Evolutionary conservation across 2,113 vertebrate species (phyloP).

Genomic region (Chrysemys picta): DNA sequence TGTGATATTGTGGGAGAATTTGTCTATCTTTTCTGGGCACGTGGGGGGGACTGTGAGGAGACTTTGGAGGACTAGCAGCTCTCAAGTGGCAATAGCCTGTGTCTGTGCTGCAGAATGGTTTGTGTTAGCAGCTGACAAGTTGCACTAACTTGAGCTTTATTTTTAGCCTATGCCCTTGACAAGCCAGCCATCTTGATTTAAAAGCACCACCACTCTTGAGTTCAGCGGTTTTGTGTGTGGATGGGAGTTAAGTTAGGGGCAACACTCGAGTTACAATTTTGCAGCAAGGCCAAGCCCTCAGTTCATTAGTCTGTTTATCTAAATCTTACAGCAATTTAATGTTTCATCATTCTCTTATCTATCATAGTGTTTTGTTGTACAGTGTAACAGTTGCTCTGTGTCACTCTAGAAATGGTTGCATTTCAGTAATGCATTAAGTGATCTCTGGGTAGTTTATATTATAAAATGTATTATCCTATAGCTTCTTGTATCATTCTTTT

Average conservation of each 20-base stretch:
- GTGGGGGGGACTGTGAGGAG: rapidly evolving
- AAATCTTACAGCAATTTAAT: not conserved
- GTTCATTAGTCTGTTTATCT: not conserved
- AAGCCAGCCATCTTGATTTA: not conserved
- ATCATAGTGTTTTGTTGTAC: not conserved
- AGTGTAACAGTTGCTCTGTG: not conserved
- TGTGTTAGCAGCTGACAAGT: not conserved
- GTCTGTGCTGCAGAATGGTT: not conserved
- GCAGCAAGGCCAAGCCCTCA: not conserved
- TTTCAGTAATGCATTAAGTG: not conserved
- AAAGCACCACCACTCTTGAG: rapidly evolving
- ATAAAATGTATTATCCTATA: not conserved
- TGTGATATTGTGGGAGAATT: not conserved
- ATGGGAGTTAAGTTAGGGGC: not conserved
- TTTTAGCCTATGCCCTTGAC: not conserved
- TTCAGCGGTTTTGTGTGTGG: not conserved
- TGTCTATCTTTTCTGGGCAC: not conserved
- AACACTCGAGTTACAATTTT: not conserved
- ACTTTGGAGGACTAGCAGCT: not conserved
- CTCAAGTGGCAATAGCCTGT: not conserved
- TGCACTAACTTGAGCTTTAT: not conserved
- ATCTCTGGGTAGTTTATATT: not conserved
- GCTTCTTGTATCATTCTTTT: not conserved
- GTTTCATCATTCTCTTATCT: not conserved
- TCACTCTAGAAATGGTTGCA: not conserved